These are phyloP conservation scores for Boloria euphrosyne DNA, from an alignment of 2,888 invertebrate genomes.

Conservation along the genomic window DNA sequence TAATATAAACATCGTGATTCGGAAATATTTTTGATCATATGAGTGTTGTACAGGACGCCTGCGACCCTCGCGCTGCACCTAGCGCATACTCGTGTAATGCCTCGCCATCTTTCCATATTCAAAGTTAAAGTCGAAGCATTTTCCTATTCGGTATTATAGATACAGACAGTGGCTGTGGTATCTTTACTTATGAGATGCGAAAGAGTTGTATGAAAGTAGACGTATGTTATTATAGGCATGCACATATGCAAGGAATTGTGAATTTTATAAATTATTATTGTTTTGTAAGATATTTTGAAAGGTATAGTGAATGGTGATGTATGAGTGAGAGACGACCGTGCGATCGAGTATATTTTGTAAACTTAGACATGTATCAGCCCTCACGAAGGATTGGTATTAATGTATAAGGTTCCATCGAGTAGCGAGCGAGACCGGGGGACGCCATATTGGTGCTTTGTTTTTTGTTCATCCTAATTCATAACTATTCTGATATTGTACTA, in stretches of 20 bases:
- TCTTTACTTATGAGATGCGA: conserved; percentile 78
- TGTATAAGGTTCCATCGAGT: conserved; percentile 73
- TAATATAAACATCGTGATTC: conserved; percentile 8
- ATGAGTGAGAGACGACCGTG: conserved; percentile 56
- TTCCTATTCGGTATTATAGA: conserved; percentile 82
- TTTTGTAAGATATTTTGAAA: conserved; percentile 72
- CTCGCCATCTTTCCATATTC: conserved; percentile 76
- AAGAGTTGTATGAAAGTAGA: conserved; percentile 66
- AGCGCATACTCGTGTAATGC: conserved; percentile 67
- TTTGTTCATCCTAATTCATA: conserved; percentile 64
- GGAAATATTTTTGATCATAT: conserved; percentile 9
- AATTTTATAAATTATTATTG: conserved; percentile 78
- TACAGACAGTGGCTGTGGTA: conserved; percentile 83
- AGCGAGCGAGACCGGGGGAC: conserved; percentile 67
- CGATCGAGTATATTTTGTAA: conserved; percentile 67
- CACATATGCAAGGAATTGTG: conserved; percentile 81
- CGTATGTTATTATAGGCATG: conserved; percentile 80
- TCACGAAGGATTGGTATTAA: conserved; percentile 67
- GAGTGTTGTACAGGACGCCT: background rate
- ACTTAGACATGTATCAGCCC: conserved; percentile 71
- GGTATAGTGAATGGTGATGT: conserved; percentile 56
- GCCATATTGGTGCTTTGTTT: conserved; percentile 75
- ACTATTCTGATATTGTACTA: conserved; percentile 20
- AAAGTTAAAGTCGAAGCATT: conserved; percentile 70
- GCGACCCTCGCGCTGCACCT: conserved; percentile 61